Evolutionary conservation across 1,140 invertebrate species (phyloP), one percentile per base, ranked within the genome.

Genomic region (Bombus superbus): DNA sequence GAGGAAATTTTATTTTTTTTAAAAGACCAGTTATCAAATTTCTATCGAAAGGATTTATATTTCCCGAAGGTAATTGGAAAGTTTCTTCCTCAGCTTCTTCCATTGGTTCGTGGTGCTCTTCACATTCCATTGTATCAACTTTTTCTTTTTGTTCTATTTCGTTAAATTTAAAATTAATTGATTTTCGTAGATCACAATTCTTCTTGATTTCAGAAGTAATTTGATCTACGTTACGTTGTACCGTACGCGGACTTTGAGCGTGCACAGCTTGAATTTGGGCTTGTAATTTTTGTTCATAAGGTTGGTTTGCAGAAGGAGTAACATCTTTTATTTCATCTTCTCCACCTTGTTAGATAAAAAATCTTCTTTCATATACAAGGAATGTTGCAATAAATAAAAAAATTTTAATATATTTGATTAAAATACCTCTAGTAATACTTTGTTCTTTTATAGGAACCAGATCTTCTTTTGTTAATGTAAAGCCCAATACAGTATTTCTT

Each of bases 31-130:
- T 89, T 75, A 96, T 96, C 13, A 96, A 86, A 57, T 88, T 92
- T 74, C 94, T 93, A 78, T 95, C 95, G 85, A 96, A 96, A 28
- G 96, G 96, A 95, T 96, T 93, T 73, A 95, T 94, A 57, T 95
- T 91, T 47, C 91, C 94, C 1, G 89, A 83, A 86, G 94, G 93
- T n/a, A 94, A 84, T 64, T 93, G 89, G 57, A 94, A 94, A 42
- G 89, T 88, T 81, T 94, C 93, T 47, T 94, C 92, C 18, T 95
- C 93, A 9, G 85, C 85, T 76, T 91, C 87, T 73, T 94, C 94
- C 94, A 95, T 95, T 3, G 94, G 93, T 71, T 95, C 94, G 2
- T 93, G 89, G n/a, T 89, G 79, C n/a, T 93, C 92, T 11, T 94
- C 92, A 32, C 91, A 95, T 5, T 95, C 94, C 93, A 95, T 95